These are phyloP conservation scores for Leptinotarsa lineolata DNA, from an alignment of 1,140 invertebrate genomes.

Conservation along the genomic window DNA sequence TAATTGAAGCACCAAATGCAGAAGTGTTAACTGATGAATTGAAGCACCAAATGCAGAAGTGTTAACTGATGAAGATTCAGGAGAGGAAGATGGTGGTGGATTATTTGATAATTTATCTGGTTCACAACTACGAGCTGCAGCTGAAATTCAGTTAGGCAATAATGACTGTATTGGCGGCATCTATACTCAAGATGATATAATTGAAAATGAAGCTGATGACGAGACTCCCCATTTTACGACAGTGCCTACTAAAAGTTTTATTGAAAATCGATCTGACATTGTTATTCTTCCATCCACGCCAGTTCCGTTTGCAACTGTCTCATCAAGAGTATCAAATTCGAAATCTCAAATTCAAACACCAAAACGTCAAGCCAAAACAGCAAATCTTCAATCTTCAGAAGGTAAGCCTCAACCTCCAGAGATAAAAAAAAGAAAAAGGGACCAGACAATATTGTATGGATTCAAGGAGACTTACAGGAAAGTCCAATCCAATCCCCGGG, in stretches of 20 bases:
- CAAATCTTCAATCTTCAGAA: not conserved
- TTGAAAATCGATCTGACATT: no score
- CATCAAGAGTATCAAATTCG: no score
- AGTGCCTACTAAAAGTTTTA: no score
- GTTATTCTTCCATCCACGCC: no score
- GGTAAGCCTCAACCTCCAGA: not conserved
- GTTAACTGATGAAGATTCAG: slow-evolving; percentile 41
- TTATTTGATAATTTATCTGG: slow-evolving; percentile 28
- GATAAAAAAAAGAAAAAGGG: not conserved
- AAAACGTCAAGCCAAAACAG: not conserved
- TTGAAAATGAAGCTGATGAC: not conserved
- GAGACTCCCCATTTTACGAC: not conserved
- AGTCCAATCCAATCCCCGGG: not conserved
- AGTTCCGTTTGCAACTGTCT: no score
- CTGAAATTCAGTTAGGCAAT: slow-evolving; percentile 15
- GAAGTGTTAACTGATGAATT: slow-evolving; percentile 21
- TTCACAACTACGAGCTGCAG: slow-evolving; percentile 15
- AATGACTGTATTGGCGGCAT: not conserved
- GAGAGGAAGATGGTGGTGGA: slow-evolving; percentile 31
- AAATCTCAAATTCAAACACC: no score
- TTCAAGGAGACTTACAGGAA: not conserved
- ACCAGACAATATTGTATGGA: not conserved
- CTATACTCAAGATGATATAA: not conserved
- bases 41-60: no score
- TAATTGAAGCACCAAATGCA: slow-evolving; percentile 33